These are phyloP conservation scores for Hesperia comma DNA, from an alignment of 2,888 invertebrate genomes.

Conservation along the genomic window DNA sequence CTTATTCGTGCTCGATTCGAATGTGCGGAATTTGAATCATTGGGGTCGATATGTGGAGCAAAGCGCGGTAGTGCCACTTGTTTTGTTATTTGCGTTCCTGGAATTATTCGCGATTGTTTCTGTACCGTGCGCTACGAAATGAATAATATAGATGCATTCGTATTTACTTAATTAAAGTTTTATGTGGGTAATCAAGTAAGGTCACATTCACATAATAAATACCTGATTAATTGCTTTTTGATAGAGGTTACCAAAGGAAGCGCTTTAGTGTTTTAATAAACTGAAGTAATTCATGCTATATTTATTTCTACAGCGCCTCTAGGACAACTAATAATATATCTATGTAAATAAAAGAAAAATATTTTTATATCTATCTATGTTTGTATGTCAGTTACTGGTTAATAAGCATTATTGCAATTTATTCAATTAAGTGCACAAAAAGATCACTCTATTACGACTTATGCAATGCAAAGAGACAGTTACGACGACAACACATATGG, in stretches of 20 bases:
- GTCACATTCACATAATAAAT: no score
- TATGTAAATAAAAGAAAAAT: no score
- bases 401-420: background rate
- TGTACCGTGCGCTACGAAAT: background rate
- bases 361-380: no score
- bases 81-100: constrained; percentile 13
- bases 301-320: no score
- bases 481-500: background rate
- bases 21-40: constrained; percentile 57
- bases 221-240: no score
- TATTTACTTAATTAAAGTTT: no score
- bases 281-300: no score
- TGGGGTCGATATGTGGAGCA: constrained; percentile 46
- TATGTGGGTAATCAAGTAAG: no score
- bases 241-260: no score
- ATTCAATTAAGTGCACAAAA: constrained; percentile 14
- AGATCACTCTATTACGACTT: constrained; percentile 7
- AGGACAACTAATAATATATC: no score
- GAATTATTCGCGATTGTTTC: constrained; percentile 15
- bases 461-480: constrained; percentile 2
- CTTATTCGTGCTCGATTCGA: constrained; percentile 48
- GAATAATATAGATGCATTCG: no score
- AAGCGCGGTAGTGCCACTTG: constrained; percentile 30
- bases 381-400: background rate
- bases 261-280: no score